Evolutionary conservation across 2,113 vertebrate genomes (phyloP), one percentile per base, ranked within the genome.

Genomic region (Lucifuga dentata): DNA sequence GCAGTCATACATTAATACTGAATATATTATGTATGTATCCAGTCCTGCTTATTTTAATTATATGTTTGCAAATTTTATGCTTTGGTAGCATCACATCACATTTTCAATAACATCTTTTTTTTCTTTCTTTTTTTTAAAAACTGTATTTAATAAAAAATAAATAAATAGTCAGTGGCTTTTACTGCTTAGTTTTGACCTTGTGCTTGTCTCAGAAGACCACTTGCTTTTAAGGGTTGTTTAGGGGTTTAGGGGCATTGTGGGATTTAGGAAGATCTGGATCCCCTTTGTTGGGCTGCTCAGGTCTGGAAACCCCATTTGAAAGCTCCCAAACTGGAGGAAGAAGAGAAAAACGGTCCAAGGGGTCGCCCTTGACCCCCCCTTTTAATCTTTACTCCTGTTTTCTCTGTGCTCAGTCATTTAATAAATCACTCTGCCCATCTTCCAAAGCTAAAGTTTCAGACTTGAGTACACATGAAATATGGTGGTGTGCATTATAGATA

Each of bases 241-340:
- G 75, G 76, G 82, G 84, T 19, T 17, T 21, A 5, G 32, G 58
- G 50, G 23, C 26, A 57, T 70, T 78, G 29, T 39, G 72, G 78
- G 80, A 72, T 68, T 84, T 81, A 5, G 33, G 48, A 36, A 49
- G 45, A 36, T 49, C 44, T 38, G 21, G 48, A 56, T 65, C 66
- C 13, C 39, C 13, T 26, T n/a, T 16, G 39, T 4, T 29, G 33
- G 71, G 57, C 32, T 33, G 8, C 5, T 12, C 21, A 45, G 29
- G 58, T 81, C 88, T 91, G 90, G 88, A 88, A 89, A 81, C 13
- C 11, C 40, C 73, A 86, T 89, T 73, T 69, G 43, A 35, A 38
- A 48, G 17, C 20, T 71, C 10, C 16, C 32, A n/a, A 68, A 51
- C 20, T 13, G 45, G 24, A 74, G 32, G 39, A 78, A 57, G 55